Base-by-base conservation (phyloP, 2,113 vertebrate species). In the Mastomys natalensis region DNA sequence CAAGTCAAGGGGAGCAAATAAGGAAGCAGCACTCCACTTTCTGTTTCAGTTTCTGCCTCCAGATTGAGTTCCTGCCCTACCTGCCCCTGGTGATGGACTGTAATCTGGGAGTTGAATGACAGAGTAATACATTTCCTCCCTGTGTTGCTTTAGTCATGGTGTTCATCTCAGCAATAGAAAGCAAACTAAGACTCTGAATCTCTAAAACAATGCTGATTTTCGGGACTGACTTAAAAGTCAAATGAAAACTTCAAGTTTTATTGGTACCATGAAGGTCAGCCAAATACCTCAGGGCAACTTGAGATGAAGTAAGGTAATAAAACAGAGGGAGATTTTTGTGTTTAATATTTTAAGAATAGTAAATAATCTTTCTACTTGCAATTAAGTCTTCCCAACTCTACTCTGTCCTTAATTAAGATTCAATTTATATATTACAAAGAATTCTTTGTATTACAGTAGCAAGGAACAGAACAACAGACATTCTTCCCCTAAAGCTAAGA, bases 191-290 rank as follows among this genome's bases (percentile, higher is more conserved):
- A 84, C 7, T 2, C 3, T 9, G n/a, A 43, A 5, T 34, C 12
- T 87, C 51, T 70, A 72, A 90, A 93, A 68, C 55, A 97, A 21
- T 73, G 15, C 3, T 95, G 37, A 92, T 96, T 88, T 93, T 95
- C 22, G 80, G 40, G 43, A 74, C n/a, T 92, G 51, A 34, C 43
- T 95, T 95, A 92, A 92, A 90, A 58, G 86, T 96, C 74, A 95
- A 80, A 87, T 74, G 72, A 92, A 95, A 95, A 82, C 51, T 29
- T 91, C n/a, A 70, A 43, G 78, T 78, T 96, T 93, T 90, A 91
- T 53, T 89, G n/a, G 70, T 37, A 87, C 73, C 2, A 74, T 84
- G 68, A 68, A 95, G 64, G 70, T 85, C 81, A 95, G 31, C 84
- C 80, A 48, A 62, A 15, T 9, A 95, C 92, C 89, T 93, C 64